phyloP scores from a whole-genome alignment of 2,888 invertebrate genomes.

The Sepiola atlantica region DNA sequence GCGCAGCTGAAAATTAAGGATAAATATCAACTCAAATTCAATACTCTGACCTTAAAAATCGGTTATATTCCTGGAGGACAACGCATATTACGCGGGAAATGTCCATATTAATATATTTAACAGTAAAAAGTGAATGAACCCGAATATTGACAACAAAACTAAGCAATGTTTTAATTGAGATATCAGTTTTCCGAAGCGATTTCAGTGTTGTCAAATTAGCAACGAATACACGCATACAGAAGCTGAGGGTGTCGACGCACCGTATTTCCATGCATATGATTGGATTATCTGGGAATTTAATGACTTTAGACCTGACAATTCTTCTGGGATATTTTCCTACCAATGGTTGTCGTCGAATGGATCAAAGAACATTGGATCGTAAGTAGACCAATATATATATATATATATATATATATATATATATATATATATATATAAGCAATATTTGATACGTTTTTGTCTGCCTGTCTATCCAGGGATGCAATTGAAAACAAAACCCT shows the following conservation, averaged over 20 bases:
- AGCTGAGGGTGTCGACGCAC: background rate
- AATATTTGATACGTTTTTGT: no score
- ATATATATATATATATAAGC: background rate
- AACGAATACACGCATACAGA: background rate
- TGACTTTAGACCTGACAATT: background rate
- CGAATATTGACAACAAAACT: background rate
- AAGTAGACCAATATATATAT: background rate
- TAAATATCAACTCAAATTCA: no score
- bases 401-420: background rate
- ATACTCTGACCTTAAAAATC: no score
- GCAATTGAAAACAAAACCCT: no score
- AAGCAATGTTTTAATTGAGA: background rate
- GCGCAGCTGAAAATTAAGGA: no score
- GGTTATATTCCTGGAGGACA: no score
- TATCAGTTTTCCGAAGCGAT: no score
- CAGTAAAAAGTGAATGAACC: background rate
- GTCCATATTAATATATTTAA: no score
- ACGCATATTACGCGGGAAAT: no score
- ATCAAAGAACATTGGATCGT: conserved; percentile 10
- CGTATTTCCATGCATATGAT: background rate
- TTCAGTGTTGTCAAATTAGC: background rate
- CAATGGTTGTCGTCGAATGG: background rate
- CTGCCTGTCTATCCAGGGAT: no score
- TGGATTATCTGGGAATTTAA: conserved; percentile 5
- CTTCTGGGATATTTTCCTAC: conserved; percentile 6